Conservation (phyloP, 2,888 invertebrate species). For the Empis livida region DNA sequence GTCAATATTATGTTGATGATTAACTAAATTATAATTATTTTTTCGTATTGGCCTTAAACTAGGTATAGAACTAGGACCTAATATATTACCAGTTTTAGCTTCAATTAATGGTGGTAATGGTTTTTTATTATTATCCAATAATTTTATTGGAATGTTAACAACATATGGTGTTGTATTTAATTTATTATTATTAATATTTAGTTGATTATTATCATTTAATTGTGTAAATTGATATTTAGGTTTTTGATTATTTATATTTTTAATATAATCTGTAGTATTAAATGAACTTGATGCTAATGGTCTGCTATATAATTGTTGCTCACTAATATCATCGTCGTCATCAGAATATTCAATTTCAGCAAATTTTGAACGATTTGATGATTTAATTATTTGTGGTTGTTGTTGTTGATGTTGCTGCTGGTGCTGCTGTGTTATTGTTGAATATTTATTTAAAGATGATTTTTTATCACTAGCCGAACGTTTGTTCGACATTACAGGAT, state of each 20-base stretch:
- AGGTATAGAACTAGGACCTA: conserved; percentile 16
- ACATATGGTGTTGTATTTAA: conserved; percentile 9
- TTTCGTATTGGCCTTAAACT: conserved; percentile 13
- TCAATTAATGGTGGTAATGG: conserved; percentile 21
- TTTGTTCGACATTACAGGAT: background rate
- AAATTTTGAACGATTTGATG: conserved; percentile 8
- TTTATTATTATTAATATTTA: too few relatives aligned
- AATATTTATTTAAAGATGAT: too few relatives aligned
- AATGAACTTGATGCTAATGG: background rate
- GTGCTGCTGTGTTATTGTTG: background rate
- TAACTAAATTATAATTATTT: conserved; percentile 2
- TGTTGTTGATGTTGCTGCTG: too few relatives aligned
- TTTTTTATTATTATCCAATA: conserved; percentile 5
- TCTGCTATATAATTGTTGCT: background rate
- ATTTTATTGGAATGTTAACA: conserved; percentile 19
- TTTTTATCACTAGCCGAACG: too few relatives aligned
- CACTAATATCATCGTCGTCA: conserved; percentile 22
- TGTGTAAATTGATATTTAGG: too few relatives aligned
- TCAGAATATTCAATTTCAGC: conserved; percentile 28
- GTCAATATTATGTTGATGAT: too few relatives aligned
- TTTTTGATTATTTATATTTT: too few relatives aligned
- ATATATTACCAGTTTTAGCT: conserved; percentile 17
- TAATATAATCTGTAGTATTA: background rate
- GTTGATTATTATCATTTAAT: too few relatives aligned
- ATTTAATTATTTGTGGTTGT: background rate